Evolutionary conservation across 2,113 vertebrate genomes (phyloP).

Genomic region (Phyllostomus hastatus): DNA sequence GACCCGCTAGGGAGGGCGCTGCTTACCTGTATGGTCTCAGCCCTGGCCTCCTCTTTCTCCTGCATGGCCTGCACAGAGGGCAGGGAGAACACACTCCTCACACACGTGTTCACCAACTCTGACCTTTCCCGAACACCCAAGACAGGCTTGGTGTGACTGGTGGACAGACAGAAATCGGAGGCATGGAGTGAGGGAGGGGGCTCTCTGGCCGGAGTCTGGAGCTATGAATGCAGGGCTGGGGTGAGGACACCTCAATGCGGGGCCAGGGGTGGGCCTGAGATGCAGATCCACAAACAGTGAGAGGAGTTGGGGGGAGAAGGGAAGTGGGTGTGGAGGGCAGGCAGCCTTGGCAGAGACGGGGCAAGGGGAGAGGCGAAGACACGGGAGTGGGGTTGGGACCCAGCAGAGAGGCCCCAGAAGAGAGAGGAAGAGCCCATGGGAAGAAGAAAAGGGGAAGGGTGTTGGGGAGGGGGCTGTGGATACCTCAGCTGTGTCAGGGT

Average conservation of each 20-base stretch:
- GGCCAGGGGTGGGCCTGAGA: neutral
- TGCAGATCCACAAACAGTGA: no score
- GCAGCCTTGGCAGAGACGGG: neutral
- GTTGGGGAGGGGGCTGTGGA: fast-evolving
- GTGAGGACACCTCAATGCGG: fast-evolving
- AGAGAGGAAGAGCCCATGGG: neutral
- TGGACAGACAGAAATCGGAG: neutral
- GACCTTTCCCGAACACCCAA: conserved; percentile 24
- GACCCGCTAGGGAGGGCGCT: neutral
- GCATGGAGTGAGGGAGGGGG: neutral
- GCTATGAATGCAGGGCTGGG: neutral
- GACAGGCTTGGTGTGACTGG: conserved; percentile 5
- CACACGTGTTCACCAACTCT: conserved; percentile 48
- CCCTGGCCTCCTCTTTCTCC: conserved; percentile 27
- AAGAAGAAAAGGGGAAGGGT: neutral
- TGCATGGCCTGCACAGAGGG: conserved; percentile 59
- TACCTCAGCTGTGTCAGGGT: conserved; percentile 67
- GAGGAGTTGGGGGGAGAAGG: no score
- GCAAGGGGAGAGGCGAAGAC: neutral
- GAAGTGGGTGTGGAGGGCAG: neutral
- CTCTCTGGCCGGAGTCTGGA: neutral
- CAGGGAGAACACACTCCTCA: conserved; percentile 69
- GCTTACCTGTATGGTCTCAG: conserved; percentile 53
- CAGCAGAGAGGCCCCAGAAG: neutral
- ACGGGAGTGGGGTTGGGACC: fast-evolving